phyloP scores from a whole-genome alignment of 2,113 vertebrate species.

The Orthonyx spaldingii region DNA sequence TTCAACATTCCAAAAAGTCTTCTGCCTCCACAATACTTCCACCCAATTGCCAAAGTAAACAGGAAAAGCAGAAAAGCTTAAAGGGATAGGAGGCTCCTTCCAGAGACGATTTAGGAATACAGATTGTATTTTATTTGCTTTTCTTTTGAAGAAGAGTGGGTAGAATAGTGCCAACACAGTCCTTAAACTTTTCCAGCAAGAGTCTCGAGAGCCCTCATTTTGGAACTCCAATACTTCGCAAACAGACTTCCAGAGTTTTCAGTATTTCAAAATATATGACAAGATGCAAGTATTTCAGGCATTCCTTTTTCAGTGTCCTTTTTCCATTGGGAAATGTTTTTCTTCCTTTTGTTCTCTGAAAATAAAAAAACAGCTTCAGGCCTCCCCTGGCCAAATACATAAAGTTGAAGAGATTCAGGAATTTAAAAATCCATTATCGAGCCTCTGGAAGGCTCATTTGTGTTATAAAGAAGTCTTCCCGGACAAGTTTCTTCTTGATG shows the following conservation, averaged over 20 bases:
- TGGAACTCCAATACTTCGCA: neutral
- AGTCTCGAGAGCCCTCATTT: neutral
- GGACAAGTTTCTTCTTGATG: neutral
- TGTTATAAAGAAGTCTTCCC: neutral
- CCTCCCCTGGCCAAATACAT: neutral
- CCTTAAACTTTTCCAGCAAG: neutral
- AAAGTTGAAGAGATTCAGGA: neutral
- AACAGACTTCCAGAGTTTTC: neutral
- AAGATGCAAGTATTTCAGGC: neutral
- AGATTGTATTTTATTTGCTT: neutral
- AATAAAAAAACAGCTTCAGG: neutral
- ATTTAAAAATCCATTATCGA: neutral
- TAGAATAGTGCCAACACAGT: neutral
- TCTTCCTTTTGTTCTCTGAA: neutral
- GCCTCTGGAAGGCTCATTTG: neutral
- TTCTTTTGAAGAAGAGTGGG: neutral
- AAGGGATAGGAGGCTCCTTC: constrained; percentile 52
- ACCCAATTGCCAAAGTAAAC: constrained; percentile 70
- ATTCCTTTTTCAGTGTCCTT: neutral
- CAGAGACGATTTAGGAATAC: neutral
- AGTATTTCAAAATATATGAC: neutral
- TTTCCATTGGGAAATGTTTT: fast-evolving
- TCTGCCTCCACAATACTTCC: constrained; percentile 72
- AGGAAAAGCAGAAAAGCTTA: constrained; percentile 69
- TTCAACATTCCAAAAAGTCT: constrained; percentile 82